These are phyloP conservation scores for Hesperophylax magnus DNA, from an alignment of 1,140 invertebrate species.

Conservation along the genomic window DNA sequence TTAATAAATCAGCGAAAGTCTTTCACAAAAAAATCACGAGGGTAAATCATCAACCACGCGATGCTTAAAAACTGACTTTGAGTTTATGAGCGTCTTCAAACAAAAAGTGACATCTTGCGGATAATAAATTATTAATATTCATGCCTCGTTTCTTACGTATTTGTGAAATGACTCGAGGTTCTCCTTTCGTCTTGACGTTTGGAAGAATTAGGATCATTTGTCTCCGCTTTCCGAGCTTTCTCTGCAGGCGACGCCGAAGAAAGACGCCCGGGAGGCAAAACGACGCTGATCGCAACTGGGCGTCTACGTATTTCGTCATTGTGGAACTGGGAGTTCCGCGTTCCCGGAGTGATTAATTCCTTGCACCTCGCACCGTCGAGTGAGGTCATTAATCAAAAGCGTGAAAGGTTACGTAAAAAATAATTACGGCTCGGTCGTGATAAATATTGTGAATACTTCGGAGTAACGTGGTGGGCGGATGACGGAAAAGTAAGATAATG, in stretches of 20 bases:
- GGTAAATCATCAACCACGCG: not conserved
- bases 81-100: constrained; percentile 24
- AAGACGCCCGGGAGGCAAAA: constrained; percentile 9
- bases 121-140: constrained; percentile 51
- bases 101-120: constrained; percentile 39
- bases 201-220: constrained; percentile 48
- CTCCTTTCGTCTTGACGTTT: constrained; percentile 38
- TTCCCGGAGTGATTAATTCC: constrained; percentile 39
- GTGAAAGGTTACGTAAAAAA: constrained; percentile 39
- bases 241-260: constrained; percentile 38
- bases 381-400: constrained; percentile 46
- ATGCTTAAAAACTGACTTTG: not conserved
- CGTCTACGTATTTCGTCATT: constrained; percentile 28
- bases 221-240: constrained; percentile 37
- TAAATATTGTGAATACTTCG: constrained; percentile 44
- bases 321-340: constrained; percentile 4
- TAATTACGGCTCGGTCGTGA: constrained; percentile 40
- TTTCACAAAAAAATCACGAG: too few relatives aligned
- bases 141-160: constrained; percentile 46
- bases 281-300: not conserved
- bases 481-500: constrained; percentile 27
- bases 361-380: constrained; percentile 35
- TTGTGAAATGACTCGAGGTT: constrained; percentile 42
- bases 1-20: too few relatives aligned
- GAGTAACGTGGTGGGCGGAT: constrained; percentile 32